Conservation (phyloP, 2,113 vertebrate genomes). For the Trogon surrucura region DNA sequence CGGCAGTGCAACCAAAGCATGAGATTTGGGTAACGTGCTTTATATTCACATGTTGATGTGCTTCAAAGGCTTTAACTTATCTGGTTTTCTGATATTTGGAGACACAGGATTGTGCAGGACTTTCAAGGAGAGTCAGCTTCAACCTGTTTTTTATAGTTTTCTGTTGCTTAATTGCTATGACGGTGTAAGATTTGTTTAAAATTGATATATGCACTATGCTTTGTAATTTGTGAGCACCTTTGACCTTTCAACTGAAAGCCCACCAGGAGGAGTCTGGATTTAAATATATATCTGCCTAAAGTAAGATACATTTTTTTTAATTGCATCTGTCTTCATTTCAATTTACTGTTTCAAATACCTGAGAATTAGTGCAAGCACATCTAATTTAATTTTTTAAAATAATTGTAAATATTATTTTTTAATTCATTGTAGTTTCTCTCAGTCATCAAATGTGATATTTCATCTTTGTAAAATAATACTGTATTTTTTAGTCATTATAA, state of each 20-base stretch:
- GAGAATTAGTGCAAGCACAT: not conserved
- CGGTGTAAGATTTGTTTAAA: slow-evolving; percentile 3
- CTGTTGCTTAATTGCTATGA: not conserved
- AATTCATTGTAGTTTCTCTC: not conserved
- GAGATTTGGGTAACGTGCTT: not conserved
- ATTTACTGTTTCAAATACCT: not conserved
- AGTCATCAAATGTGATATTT: not conserved
- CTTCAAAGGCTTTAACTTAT: slow-evolving; percentile 29
- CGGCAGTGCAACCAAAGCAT: slow-evolving; percentile 9
- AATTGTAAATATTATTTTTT: not conserved
- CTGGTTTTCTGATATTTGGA: slow-evolving; percentile 14
- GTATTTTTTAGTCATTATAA: not conserved
- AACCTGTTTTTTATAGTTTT: not conserved
- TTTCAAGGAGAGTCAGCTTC: not conserved
- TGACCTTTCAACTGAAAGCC: not conserved
- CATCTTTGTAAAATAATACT: not conserved
- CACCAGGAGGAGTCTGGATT: not conserved
- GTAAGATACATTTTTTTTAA: not conserved
- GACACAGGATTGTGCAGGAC: not conserved
- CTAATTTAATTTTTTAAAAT: not conserved
- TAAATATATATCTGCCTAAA: not conserved
- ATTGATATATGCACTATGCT: not conserved
- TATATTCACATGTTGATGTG: not conserved
- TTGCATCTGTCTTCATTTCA: not conserved
- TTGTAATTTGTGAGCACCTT: not conserved